Evolutionary conservation across 2,888 invertebrate genomes (phyloP), one percentile per base, ranked within the genome.

Genomic region (Torymus tubicola): DNA sequence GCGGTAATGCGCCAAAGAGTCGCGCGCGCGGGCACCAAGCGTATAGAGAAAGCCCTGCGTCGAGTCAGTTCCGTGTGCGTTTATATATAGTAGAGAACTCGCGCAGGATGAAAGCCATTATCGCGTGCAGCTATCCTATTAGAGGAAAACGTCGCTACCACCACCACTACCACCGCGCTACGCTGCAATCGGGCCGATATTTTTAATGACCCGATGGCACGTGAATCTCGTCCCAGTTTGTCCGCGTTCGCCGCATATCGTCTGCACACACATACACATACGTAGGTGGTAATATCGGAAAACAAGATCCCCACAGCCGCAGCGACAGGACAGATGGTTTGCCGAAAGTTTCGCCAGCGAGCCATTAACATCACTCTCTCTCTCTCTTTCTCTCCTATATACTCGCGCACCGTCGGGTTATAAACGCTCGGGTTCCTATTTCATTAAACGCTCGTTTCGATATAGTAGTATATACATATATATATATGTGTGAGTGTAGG

Each of bases 121-220:
- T 85, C 80, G 84, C 86, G 84, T 85, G 85, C 83, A 84, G 83
- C 83, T 83, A 84, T 84, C 84, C 86, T 84, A 85, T 86, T 85
- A 84, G 60, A 70, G 80, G 71, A 82, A 83, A 84, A 78, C 77
- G 81, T 81, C 71, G 73, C 82, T 52, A 18, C 57, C 31, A 8
- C 31, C 31, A 2, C 31, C 71, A 69, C 82, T 31, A 16, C 57
- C n/a, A n/a, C n/a, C n/a, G n/a, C n/a, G n/a, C n/a, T n/a, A 60
- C 61, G 58, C 50, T 64, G 83, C 79, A 83, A 82, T 81, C 82
- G 81, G 70, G 67, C 73, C 78, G 81, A 84, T 84, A 81, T 84
- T 84, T 81, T 84, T 84, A 83, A 84, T 78, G 83, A 83, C 82
- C 78, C 75, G 79, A 82, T 77, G 78, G 80, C 83, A 81, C 82